Evolutionary conservation across 2,888 invertebrate genomes (phyloP), one percentile per base, ranked within the genome.

Genomic region (Lasius fuliginosus): DNA sequence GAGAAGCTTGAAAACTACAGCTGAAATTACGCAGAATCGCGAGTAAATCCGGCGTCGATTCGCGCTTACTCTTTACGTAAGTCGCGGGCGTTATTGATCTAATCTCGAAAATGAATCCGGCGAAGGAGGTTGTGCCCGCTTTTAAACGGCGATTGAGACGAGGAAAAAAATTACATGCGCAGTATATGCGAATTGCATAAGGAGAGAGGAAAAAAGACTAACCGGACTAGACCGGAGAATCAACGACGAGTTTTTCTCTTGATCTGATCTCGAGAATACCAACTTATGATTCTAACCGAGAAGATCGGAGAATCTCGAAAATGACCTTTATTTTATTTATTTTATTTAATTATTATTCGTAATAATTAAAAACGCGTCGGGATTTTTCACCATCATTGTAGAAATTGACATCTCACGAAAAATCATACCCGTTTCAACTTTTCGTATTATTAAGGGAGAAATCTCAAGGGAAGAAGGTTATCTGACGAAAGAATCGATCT

Each of bases 71-170:
- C n/a, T 91, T 91, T 90, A 91, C 86, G 88, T 90, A 91, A 90
- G 91, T 85, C 82, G 49, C n/a, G 76, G 75, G 69, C 85, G 83
- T 83, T 90, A 90, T 90, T 88, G 90, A 90, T 90, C 87, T 87
- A 89, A 87, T 91, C 81, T 83, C 64, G 85, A 87, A 88, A 90
- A 86, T 84, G 77, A 82, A 84, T 49, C 42, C 71, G 71, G 60
- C 62, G 58, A 33, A 83, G 53, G 40, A 11, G 62, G 11, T 85
- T 82, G 77, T 83, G 62, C 67, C 67, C 62, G 65, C 67, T 64
- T 85, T 69, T 36, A 60, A 56, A 73, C 46, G 12, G 49, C 8
- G 49, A 12, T 46, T 60, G 27, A 1, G 30, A 33, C 30, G 2
- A 30, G 2, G 30, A 12, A 23, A 18, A 60, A 30, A 15, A 30